A percentile compares a stretch with the other conserved stretches of the same genome.
These are phyloP conservation scores for Halictus quadricinctus DNA, from an alignment of 2,888 invertebrate species.

Conservation along the genomic window DNA sequence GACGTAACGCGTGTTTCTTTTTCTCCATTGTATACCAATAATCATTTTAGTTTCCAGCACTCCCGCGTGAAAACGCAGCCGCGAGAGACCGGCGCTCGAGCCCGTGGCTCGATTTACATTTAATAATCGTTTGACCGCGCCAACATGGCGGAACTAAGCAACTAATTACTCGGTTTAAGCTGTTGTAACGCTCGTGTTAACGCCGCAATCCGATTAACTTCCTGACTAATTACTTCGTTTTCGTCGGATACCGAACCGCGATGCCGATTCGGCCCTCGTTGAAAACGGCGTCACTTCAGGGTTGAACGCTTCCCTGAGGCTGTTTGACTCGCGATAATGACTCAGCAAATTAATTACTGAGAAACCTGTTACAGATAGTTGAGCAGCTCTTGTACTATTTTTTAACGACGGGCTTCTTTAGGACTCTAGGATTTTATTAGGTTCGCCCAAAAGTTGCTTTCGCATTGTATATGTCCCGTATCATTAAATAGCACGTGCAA, in stretches of 20 bases:
- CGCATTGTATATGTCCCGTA: background rate
- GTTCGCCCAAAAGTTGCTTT: background rate
- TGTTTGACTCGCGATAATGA: background rate
- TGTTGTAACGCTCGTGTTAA: constrained; percentile 47
- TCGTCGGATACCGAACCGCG: constrained; percentile 1
- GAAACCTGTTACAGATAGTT: background rate
- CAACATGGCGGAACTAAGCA: constrained; percentile 46
- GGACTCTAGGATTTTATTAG: no score
- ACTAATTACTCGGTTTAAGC: constrained; percentile 37
- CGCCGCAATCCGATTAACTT: constrained; percentile 30
- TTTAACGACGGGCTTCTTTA: background rate
- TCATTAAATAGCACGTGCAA: no score
- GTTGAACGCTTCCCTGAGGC: background rate
- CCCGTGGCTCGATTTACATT: constrained; percentile 39
- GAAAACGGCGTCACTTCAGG: background rate
- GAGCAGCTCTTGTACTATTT: background rate
- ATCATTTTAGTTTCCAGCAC: background rate
- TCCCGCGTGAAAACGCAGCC: background rate
- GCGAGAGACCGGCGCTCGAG: background rate
- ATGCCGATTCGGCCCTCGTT: background rate
- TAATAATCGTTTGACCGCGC: constrained; percentile 41
- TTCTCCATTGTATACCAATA: background rate
- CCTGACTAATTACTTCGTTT: constrained; percentile 32
- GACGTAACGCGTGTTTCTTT: background rate
- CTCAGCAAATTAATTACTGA: background rate